Evolutionary conservation across 2,113 vertebrate genomes (phyloP).

Genomic region (Nematolebias whitei): DNA sequence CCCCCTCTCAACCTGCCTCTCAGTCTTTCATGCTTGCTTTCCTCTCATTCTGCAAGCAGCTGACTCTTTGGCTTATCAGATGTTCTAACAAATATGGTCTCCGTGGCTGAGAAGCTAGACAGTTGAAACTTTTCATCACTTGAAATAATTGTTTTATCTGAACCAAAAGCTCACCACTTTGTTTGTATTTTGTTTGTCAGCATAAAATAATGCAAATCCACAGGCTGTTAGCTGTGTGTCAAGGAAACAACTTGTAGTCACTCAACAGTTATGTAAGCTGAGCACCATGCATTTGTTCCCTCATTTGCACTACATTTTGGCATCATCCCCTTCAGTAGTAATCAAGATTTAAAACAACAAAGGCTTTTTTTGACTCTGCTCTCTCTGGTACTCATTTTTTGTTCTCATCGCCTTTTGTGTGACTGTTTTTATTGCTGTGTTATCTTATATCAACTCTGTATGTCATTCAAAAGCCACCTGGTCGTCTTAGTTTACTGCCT

Average conservation of each 20-base stretch:
- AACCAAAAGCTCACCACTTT: not conserved
- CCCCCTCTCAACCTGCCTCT: constrained; percentile 31
- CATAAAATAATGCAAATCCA: not conserved
- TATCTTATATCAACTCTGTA: constrained; percentile 26
- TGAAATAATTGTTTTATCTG: not conserved
- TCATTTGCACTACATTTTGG: constrained; percentile 70
- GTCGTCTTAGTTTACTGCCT: constrained; percentile 19
- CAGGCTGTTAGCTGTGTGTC: constrained; percentile 22
- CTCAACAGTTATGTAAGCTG: constrained; percentile 70
- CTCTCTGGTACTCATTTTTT: constrained; percentile 20
- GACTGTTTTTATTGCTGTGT: constrained; percentile 17
- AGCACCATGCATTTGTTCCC: constrained; percentile 69
- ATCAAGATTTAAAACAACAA: constrained; percentile 46
- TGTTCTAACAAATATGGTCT: constrained; percentile 26
- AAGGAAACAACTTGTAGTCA: constrained; percentile 68
- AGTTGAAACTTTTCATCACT: constrained; percentile 8
- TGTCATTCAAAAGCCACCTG: constrained; percentile 24
- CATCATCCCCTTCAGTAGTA: constrained; percentile 70
- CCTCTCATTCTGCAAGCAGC: constrained; percentile 48
- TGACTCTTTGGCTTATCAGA: constrained; percentile 40
- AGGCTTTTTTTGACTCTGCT: constrained; percentile 45
- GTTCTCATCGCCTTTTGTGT: constrained; percentile 34
- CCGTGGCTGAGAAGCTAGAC: constrained; percentile 11
- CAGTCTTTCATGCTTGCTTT: constrained; percentile 27
- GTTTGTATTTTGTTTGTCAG: not conserved